A percentile compares a stretch with the other conserved stretches of the same genome.
These are phyloP conservation scores for Saxidomus purpurata DNA, from an alignment of 1,140 invertebrate species.

Conservation along the genomic window DNA sequence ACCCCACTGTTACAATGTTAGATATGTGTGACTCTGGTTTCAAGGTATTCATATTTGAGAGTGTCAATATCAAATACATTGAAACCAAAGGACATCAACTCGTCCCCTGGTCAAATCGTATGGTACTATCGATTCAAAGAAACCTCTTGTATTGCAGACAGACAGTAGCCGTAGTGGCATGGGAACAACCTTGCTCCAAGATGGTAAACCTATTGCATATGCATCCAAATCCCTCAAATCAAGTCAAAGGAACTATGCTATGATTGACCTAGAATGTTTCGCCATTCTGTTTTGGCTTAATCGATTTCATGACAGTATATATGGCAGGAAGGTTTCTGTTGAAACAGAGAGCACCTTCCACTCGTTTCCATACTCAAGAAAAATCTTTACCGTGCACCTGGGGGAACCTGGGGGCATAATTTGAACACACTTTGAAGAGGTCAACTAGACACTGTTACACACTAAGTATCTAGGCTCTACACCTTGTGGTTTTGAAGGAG, in stretches of 20 bases:
- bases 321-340: neutral
- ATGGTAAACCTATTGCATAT: neutral
- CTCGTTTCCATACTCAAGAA: neutral
- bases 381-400: neutral
- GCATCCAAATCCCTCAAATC: neutral
- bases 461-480: no score
- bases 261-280: neutral
- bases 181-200: slow-evolving; percentile 69
- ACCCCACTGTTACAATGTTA: no score
- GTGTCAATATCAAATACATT: no score
- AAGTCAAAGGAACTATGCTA: neutral
- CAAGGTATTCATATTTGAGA: no score
- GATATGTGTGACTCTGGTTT: no score
- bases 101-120: neutral
- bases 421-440: no score
- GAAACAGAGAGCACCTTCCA: neutral
- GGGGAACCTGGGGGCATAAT: no score
- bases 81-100: neutral
- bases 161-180: slow-evolving; percentile 58
- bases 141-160: neutral
- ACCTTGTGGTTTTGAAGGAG: no score
- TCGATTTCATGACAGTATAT: neutral
- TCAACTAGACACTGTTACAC: no score
- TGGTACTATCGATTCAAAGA: neutral
- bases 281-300: neutral